phyloP scores from a whole-genome alignment of 1,140 invertebrate genomes.

The Portunus trituberculatus region DNA sequence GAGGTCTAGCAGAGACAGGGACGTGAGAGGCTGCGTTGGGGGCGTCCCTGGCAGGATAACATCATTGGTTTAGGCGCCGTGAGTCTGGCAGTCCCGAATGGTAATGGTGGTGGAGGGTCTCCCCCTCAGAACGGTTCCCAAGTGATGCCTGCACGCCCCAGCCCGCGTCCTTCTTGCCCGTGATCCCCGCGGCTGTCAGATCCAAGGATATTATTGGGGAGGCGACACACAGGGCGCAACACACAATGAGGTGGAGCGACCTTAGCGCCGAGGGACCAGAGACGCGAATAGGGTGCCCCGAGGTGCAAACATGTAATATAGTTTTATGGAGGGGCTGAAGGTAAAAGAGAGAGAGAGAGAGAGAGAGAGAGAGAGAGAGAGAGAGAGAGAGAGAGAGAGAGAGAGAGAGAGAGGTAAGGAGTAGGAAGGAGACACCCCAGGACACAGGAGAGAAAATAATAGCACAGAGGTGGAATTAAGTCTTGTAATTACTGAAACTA shows the following conservation, averaged over 20 bases:
- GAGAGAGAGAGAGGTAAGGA: neutral
- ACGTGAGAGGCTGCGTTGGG: slow-evolving; percentile 14
- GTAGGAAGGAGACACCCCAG: neutral
- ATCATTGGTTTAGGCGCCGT: slow-evolving; percentile 57
- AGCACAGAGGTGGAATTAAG: slow-evolving; percentile 15
- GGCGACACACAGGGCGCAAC: slow-evolving; percentile 31
- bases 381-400: slow-evolving; percentile 16
- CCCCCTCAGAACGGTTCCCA: slow-evolving; percentile 31
- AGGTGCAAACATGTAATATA: slow-evolving; percentile 68
- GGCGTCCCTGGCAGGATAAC: slow-evolving; percentile 48
- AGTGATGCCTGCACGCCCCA: slow-evolving; percentile 33
- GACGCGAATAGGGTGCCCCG: neutral
- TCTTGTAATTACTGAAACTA: slow-evolving; percentile 14
- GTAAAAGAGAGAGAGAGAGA: slow-evolving; percentile 25
- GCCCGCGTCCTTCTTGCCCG: slow-evolving; percentile 58
- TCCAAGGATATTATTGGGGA: slow-evolving; percentile 60
- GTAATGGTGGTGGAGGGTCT: slow-evolving; percentile 43
- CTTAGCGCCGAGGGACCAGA: neutral
- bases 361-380: slow-evolving; percentile 28
- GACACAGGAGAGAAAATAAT: slow-evolving; percentile 23
- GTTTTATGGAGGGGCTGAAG: slow-evolving; percentile 62
- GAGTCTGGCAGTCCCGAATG: slow-evolving; percentile 43
- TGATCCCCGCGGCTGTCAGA: slow-evolving; percentile 41
- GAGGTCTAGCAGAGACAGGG: neutral
- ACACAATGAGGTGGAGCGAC: neutral